Evolutionary conservation across 2,888 invertebrate species (phyloP), one percentile per base, ranked within the genome.

Genomic region (Drosophila prolongata): DNA sequence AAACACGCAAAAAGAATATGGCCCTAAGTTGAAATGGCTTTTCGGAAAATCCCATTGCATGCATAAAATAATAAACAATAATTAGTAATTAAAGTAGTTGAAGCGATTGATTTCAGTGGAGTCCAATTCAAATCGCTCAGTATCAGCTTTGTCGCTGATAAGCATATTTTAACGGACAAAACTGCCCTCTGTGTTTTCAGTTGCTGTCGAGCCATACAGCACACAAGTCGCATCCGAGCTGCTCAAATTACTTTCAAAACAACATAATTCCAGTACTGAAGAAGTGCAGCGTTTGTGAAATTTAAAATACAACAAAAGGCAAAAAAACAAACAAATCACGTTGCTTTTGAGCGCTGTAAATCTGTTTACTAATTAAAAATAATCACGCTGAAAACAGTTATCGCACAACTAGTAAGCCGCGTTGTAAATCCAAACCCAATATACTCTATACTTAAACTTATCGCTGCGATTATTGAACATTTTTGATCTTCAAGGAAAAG

Each of bases 341-440:
- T n/a, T 37, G 13, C 53, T 30, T 19, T 13, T 35, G 35, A 6
- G 1, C 6, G 30, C 46, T n/a, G 16, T 35, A 46, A 68, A 68
- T 68, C 65, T 9, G 44, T 34, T 3, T 10, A 6, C 5, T 13
- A 11, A 44, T 37, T 37, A 6, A 9, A 34, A 38, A 13, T 6
- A 38, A 13, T 6, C 3, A 35, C 14, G 43, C 27, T n/a, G 14
- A 35, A n/a, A 55, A 46, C 10, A 47, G 44, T 62, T 62, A 61
- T 62, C 64, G 30, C 37, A 2, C 5, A 34, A 61, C 46, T 37
- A 19, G 14, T 13, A 9, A 27, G 16, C 46, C 27, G 40, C 9
- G 38, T 14, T 40, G 35, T 67, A 66, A 66, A 66, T 66, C 66
- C 13, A 11, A 47, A 68, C 16, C 44, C 19, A 56, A 66, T 66